Evolutionary conservation across 1,140 invertebrate genomes (phyloP), one percentile per base, ranked within the genome.

Genomic region (Calliphora vicina): DNA sequence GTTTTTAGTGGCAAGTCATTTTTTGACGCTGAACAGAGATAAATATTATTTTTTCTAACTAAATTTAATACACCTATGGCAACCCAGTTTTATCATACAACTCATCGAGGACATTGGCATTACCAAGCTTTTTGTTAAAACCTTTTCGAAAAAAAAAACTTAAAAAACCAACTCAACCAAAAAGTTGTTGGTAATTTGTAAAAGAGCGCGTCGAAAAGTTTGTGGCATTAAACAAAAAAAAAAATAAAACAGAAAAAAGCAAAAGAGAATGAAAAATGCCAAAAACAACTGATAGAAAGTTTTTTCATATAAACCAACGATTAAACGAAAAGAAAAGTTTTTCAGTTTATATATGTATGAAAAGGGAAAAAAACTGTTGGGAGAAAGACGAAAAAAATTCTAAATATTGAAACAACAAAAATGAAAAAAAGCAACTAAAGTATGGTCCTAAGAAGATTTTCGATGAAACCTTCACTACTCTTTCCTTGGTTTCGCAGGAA

Each of bases 111-210:
- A 43, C 25, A 12, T 20, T 43, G 23, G 35, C 35, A 78, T 78
- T 20, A 78, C 35, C 35, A 78, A 78, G 50, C 35, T 45, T 78
- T 78, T 78, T 43, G 35, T 43, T 45, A 43, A 78, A 78, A 43
- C 42, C 74, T 76, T 67, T 26, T 73, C 26, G 72, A 29, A 76
- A 23, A 29, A 43, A 35, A 76, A 35, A n/a, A 29, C 3, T 29
- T 29, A 73, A 23, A 26, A 73, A 76, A n/a, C 15, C 73, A 76
- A 76, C 73, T 35, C 29, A 78, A n/a, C 74, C 42, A 78, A 86
- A 88, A 88, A 89, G 85, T 89, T 89, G 88, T 88, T 88, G 88
- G 88, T 89, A 89, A 89, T 89, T 89, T 88, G 88, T 88, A 89
- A 89, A 89, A 89, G 88, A 88, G 86, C 86, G 88, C 87, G 87